phyloP scores from a whole-genome alignment of 2,797 vertebrate genomes.

The Alosa sapidissima region DNA sequence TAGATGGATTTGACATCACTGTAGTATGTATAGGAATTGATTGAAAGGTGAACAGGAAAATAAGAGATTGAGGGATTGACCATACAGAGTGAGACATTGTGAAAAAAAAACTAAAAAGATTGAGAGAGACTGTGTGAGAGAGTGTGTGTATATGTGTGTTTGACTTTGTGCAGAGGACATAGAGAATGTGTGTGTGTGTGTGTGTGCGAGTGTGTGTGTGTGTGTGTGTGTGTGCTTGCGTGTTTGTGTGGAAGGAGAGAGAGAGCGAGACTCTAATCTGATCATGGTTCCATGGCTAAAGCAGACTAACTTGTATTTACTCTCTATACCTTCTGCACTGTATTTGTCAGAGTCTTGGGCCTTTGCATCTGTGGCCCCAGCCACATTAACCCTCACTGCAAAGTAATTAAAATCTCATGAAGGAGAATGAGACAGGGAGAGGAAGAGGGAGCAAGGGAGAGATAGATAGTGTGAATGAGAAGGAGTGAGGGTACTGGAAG shows the following conservation, averaged over 20 bases:
- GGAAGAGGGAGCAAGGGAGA: background rate
- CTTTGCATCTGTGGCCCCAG: background rate
- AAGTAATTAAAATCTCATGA: conserved; percentile 23
- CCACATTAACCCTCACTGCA: conserved; percentile 16
- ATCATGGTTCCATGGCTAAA: conserved; percentile 9
- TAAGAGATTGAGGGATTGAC: background rate
- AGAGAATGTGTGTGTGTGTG: too few relatives aligned
- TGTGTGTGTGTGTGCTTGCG: conserved; percentile 42
- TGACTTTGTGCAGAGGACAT: background rate
- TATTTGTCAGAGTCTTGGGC: conserved; percentile 17
- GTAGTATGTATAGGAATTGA: background rate
- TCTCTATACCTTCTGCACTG: conserved; percentile 12
- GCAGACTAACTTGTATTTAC: conserved; percentile 19
- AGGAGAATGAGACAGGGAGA: background rate
- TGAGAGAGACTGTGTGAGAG: conserved; percentile 49
- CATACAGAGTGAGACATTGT: background rate
- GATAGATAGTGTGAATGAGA: background rate
- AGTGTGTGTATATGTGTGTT: conserved; percentile 39
- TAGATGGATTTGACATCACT: background rate
- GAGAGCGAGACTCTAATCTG: conserved; percentile 15
- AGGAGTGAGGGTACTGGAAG: background rate
- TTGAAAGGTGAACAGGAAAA: conserved; percentile 23
- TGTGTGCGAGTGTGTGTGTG: too few relatives aligned
- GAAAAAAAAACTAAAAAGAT: conserved; percentile 44
- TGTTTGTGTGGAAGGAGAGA: conserved; percentile 48